phyloP scores from a whole-genome alignment of 2,113 vertebrate genomes.

The Myotis yumanensis region DNA sequence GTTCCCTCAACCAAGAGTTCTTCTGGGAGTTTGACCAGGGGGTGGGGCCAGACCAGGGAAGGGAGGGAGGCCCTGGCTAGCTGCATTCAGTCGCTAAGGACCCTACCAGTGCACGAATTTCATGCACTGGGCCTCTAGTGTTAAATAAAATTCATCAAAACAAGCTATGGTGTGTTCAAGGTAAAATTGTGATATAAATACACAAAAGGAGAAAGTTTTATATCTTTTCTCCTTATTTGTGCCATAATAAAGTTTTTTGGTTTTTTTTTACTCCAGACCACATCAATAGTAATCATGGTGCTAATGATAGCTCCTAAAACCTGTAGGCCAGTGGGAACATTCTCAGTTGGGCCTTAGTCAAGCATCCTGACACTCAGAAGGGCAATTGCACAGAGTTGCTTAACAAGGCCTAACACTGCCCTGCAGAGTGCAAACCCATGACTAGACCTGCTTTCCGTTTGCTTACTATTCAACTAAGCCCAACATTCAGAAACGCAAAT shows the following conservation, averaged over 20 bases:
- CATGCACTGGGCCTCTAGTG: no score
- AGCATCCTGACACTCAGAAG: not conserved
- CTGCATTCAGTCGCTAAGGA: rapidly evolving
- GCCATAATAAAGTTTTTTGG: not conserved
- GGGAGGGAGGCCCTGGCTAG: no score
- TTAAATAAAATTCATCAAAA: not conserved
- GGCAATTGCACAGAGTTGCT: not conserved
- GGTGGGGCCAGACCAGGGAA: rapidly evolving
- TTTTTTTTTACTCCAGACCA: not conserved
- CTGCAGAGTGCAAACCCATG: not conserved
- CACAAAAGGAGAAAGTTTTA: not conserved
- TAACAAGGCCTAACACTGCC: not conserved
- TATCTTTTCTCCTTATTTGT: not conserved
- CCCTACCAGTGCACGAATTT: no score
- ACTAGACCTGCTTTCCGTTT: not conserved
- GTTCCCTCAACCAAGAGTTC: no score
- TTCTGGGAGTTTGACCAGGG: no score
- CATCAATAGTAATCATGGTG: not conserved
- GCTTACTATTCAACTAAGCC: not conserved
- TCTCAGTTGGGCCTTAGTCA: not conserved
- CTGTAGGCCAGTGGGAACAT: no score
- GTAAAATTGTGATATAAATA: not conserved
- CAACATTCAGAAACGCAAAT: not conserved
- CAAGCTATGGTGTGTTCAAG: not conserved
- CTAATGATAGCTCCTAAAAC: not conserved